Base-by-base conservation (phyloP, 2,113 vertebrate species). In the Bubo scandiacus region DNA sequence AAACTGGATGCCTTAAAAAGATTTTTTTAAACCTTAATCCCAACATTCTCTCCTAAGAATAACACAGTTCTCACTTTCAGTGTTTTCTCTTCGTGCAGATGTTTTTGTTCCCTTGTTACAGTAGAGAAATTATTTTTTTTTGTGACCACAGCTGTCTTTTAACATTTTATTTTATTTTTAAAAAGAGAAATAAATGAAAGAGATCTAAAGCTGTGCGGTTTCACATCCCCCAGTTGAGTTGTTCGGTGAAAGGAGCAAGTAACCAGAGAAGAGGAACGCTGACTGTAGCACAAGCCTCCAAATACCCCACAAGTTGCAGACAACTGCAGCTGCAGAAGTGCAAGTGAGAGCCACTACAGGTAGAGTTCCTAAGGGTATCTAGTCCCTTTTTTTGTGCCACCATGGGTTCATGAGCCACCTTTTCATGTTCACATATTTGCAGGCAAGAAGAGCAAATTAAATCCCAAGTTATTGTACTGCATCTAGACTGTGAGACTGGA, bases 11-110 rank as follows among this genome's bases (percentile, higher is more conserved):
- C 66, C 61, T 87, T 92, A 73, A 92, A 82, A 87, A 79, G 13
- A 38, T 90, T 94, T 86, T 94, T 92, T 91, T 85, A 95, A 95
- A 86, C 86, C 62, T 92, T 96, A 95, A 97, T 96, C 92, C 84
- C 89, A 90, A 77, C 94, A 95, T 95, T 95, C 91, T 80, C 89
- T 82, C 71, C 84, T 82, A 96, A 96, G 96, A 97, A 95, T 92
- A 97, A 96, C 92, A 97, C 7, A 36, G 81, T n/a, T 91, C 92
- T 95, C 92, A 47, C 91, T 92, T 94, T 42, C 94, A 90, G 45
- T 90, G 73, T 95, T 96, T 97, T 94, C 73, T 75, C 83, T 96
- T 91, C 25, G 1, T 47, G 81, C 71, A 95, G 91, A 95, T 91
- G 91, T 95, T 97, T 97, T 96, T 21, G 1, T 90, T 96, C 61